phyloP scores from a whole-genome alignment of 1,140 invertebrate species.

The Solenopsis invicta region DNA sequence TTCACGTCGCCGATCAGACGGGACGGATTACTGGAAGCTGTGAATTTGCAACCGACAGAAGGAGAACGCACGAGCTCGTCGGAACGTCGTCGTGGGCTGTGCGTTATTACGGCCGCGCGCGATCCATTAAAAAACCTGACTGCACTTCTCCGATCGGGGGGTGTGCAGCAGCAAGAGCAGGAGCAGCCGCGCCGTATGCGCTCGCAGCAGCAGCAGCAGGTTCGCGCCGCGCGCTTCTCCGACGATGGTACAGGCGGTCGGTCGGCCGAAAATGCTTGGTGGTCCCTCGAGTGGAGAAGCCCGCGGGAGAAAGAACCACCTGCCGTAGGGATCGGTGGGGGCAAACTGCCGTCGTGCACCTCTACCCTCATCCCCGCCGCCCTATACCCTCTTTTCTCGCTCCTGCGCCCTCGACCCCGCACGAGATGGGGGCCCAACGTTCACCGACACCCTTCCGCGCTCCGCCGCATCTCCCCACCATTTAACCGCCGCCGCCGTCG shows the following conservation, averaged over 20 bases:
- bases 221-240: constrained; percentile 18
- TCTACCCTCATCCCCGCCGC: constrained; percentile 52
- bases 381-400: neutral
- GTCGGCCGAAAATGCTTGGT: constrained; percentile 76
- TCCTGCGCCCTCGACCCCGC: constrained; percentile 52
- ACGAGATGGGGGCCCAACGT: constrained; percentile 43
- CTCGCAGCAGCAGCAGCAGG: constrained; percentile 19
- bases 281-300: constrained; percentile 80
- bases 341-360: constrained; percentile 66
- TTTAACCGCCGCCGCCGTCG: constrained; percentile 38
- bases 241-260: constrained; percentile 54
- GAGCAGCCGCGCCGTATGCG: constrained; percentile 41
- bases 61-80: neutral
- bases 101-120: constrained; percentile 39
- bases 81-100: neutral
- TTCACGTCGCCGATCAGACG: neutral
- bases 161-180: neutral
- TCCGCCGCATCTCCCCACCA: constrained; percentile 59
- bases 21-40: neutral
- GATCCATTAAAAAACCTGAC: constrained; percentile 54
- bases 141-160: constrained; percentile 10
- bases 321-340: constrained; percentile 81
- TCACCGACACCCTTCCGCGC: constrained; percentile 62
- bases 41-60: constrained; percentile 36
- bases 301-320: constrained; percentile 84